Evolutionary conservation across 2,113 vertebrate species (phyloP), one percentile per base, ranked within the genome.

Genomic region (Ascaphus truei): DNA sequence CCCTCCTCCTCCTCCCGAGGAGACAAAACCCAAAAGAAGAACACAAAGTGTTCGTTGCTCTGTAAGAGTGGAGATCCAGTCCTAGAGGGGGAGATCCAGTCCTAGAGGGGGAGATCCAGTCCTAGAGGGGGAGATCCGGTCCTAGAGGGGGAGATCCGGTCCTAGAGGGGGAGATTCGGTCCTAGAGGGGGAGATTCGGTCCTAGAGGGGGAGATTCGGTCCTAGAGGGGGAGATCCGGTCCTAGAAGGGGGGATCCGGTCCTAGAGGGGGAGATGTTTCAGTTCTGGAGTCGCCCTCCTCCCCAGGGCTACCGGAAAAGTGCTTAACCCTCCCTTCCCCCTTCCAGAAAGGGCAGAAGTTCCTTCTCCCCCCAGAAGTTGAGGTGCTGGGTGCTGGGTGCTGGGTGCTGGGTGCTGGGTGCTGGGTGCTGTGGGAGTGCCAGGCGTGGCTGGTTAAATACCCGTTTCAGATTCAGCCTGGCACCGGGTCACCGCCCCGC

Each of bases 391-490:
- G n/a, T n/a, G n/a, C n/a, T n/a, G n/a, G n/a, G n/a, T n/a, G n/a
- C n/a, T n/a, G n/a, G n/a, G n/a, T n/a, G n/a, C n/a, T n/a, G n/a
- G n/a, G n/a, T n/a, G n/a, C n/a, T n/a, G n/a, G n/a, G n/a, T n/a
- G n/a, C n/a, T n/a, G n/a, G n/a, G n/a, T n/a, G n/a, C n/a, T n/a
- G n/a, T 39, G 57, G 23, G 56, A 47, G n/a, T 52, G 58, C 41
- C 43, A 16, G 57, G 37, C 45, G 72, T 66, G 50, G 33, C 62
- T 29, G 23, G 16, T 23, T 59, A 33, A 26, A 64, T 55, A 75
- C 71, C 68, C 73, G 68, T 73, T 48, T 75, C 57, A 66, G 37
- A 59, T 69, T 58, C 61, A 47, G 56, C 55, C 48, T 60, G 60
- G 56, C 45, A 51, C 57, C 45, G 43, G 9, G 16, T 22, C 10